Evolutionary conservation across 2,888 invertebrate species (phyloP).

Genomic region (Syrista parreyssii): DNA sequence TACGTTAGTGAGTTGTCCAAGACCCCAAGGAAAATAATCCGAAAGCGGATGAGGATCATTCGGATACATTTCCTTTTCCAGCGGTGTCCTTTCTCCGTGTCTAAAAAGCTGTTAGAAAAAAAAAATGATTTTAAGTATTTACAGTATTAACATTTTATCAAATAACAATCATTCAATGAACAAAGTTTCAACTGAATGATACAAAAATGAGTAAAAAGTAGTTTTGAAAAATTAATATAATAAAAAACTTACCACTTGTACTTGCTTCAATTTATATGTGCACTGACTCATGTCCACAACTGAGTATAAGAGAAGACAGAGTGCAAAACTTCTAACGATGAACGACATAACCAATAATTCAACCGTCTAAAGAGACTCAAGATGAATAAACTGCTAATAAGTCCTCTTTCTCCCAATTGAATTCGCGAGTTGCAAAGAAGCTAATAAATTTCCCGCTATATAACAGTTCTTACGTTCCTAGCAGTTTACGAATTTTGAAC

Average conservation of each 20-base stretch:
- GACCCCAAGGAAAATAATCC: constrained; percentile 69
- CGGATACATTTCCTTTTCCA: constrained; percentile 58
- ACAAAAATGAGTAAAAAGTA: too few species aligned
- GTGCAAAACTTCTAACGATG: neutral
- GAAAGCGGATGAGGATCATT: constrained; percentile 67
- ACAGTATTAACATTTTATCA: neutral
- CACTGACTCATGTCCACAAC: constrained; percentile 16
- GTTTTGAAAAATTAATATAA: neutral
- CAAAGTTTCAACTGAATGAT: too few species aligned
- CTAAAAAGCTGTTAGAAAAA: constrained; percentile 66
- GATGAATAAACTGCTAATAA: too few species aligned
- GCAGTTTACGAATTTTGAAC: too few species aligned
- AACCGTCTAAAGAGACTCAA: too few species aligned
- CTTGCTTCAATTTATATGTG: constrained; percentile 24
- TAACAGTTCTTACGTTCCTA: too few species aligned
- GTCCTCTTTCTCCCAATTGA: too few species aligned
- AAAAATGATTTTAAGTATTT: constrained; percentile 1
- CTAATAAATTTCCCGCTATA: too few species aligned
- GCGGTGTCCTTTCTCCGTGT: constrained; percentile 61
- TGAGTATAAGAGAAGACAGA: constrained; percentile 19
- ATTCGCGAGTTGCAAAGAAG: too few species aligned
- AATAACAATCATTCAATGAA: neutral
- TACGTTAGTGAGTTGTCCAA: constrained; percentile 70
- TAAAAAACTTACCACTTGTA: constrained; percentile 37
- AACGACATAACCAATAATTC: too few species aligned